Evolutionary conservation across 2,113 vertebrate genomes (phyloP).

Genomic region (Ageneiosus marmoratus): DNA sequence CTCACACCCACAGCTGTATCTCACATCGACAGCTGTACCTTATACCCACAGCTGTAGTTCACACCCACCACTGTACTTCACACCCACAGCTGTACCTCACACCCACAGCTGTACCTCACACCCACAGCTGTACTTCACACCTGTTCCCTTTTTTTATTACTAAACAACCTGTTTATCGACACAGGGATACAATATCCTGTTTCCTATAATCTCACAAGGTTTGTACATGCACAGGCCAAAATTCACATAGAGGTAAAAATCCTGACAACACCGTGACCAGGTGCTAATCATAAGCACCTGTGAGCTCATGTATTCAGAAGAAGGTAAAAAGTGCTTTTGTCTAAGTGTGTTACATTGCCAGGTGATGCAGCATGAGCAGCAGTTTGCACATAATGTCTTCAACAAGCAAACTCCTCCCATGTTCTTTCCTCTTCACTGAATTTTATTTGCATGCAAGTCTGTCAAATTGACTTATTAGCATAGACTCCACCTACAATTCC

Average conservation of each 20-base stretch:
- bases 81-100: too few relatives aligned
- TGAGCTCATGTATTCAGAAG: background rate
- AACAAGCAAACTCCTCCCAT: background rate
- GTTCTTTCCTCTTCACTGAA: background rate
- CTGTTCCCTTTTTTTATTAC: background rate
- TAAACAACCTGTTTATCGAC: background rate
- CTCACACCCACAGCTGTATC: too few relatives aligned
- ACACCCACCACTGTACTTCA: too few relatives aligned
- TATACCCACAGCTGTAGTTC: too few relatives aligned
- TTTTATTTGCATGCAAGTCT: background rate
- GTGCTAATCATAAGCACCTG: too few relatives aligned
- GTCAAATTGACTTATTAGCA: background rate
- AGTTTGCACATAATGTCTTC: background rate
- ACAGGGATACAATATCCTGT: background rate
- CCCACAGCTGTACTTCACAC: too few relatives aligned
- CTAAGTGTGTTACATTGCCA: background rate
- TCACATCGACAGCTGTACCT: too few relatives aligned
- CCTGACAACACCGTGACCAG: background rate
- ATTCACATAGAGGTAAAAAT: background rate
- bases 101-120: too few relatives aligned
- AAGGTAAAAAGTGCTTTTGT: background rate
- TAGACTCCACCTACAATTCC: background rate
- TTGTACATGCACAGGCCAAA: background rate
- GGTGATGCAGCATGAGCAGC: background rate
- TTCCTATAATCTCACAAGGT: background rate